These are phyloP conservation scores for Anthophora plumipes DNA, from an alignment of 2,888 invertebrate genomes.

Conservation along the genomic window DNA sequence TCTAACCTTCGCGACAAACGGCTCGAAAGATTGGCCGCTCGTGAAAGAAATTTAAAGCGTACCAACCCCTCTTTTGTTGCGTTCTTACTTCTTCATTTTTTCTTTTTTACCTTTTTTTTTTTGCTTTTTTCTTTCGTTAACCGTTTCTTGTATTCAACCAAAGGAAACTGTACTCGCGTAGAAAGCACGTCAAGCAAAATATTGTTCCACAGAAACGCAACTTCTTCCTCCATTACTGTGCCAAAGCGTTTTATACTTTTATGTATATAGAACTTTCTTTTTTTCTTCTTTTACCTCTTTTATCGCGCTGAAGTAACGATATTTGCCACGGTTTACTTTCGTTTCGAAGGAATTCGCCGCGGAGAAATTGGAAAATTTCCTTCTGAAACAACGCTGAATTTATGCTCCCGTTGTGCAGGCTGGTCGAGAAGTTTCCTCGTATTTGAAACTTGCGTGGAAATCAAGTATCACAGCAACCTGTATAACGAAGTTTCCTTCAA, in stretches of 20 bases:
- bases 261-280: too few relatives aligned
- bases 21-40: slow-evolving; percentile 19
- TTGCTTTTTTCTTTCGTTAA: not conserved
- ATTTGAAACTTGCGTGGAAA: too few relatives aligned
- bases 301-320: not conserved
- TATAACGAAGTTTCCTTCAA: too few relatives aligned
- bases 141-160: not conserved
- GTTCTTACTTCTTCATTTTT: not conserved
- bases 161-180: not conserved
- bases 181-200: not conserved
- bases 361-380: too few relatives aligned
- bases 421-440: too few relatives aligned
- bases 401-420: too few relatives aligned
- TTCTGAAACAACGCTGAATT: too few relatives aligned
- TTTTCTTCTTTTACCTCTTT: not conserved
- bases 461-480: too few relatives aligned
- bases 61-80: not conserved
- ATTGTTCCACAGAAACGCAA: slow-evolving; percentile 20
- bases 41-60: slow-evolving; percentile 34
- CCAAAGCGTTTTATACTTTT: not conserved
- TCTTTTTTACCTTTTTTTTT: not conserved
- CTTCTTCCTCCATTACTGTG: not conserved
- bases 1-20: slow-evolving; percentile 40
- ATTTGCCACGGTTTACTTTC: not conserved
- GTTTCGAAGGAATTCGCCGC: too few relatives aligned